Percentiles rank a stretch among this genome's conserved stretches.
Evolutionary conservation across 2,888 invertebrate genomes (phyloP).

Genomic region (Sinopyrophorus schimmeli): DNA sequence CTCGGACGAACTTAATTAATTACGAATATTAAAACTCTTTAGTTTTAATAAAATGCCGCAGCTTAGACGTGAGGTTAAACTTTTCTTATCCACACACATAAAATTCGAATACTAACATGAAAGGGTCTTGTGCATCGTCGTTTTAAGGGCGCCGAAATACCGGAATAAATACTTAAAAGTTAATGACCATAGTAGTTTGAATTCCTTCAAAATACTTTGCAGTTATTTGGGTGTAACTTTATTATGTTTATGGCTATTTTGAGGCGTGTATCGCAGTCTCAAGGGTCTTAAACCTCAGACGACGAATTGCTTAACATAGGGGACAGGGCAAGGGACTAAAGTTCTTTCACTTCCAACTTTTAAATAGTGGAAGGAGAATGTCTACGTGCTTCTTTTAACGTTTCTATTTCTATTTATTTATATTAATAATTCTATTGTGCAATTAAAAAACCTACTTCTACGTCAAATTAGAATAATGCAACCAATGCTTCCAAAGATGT

Average conservation of each 20-base stretch:
- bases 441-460: background rate
- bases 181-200: background rate
- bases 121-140: background rate
- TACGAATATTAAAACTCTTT: no score
- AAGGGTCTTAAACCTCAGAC: constrained; percentile 18
- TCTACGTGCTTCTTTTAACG: constrained; percentile 22
- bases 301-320: constrained; percentile 24
- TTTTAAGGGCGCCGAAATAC: background rate
- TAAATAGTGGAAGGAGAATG: constrained; percentile 5
- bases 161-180: no score
- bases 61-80: no score
- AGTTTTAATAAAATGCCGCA: no score
- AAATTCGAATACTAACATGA: background rate
- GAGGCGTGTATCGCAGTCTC: constrained; percentile 12
- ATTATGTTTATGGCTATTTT: constrained; percentile 24
- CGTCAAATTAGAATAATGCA: background rate
- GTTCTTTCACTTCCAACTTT: constrained; percentile 15
- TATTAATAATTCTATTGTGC: constrained; percentile 9
- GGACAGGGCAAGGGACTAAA: constrained; percentile 14
- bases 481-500: background rate
- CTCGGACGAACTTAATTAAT: no score
- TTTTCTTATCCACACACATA: no score
- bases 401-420: constrained; percentile 14
- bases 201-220: background rate
- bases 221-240: constrained; percentile 8